These are phyloP conservation scores for Panagrolaimus sp. DNA, from an alignment of 1,140 invertebrate genomes.

Conservation along the genomic window DNA sequence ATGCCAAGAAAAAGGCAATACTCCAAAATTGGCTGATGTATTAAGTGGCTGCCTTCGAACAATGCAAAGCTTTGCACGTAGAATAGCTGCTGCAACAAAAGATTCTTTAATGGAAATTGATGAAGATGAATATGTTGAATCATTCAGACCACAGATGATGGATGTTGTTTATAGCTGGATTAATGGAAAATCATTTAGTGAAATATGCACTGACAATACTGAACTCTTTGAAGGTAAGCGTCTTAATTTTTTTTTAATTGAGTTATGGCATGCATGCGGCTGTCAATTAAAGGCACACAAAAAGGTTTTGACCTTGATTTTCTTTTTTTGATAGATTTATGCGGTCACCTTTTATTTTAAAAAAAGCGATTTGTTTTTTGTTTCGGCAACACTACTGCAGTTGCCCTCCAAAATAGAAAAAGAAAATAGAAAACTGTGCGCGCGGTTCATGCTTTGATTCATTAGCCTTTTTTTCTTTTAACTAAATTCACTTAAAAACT, in stretches of 20 bases:
- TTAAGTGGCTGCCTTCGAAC: constrained; percentile 65
- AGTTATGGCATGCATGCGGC: no score
- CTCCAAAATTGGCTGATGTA: constrained; percentile 75
- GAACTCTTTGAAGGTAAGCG: constrained; percentile 90
- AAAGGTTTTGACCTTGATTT: no score
- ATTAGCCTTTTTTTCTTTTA: no score
- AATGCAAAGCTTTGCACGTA: constrained; percentile 72
- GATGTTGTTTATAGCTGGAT: constrained; percentile 95
- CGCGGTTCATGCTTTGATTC: no score
- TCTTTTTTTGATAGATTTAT: no score
- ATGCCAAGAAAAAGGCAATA: constrained; percentile 87
- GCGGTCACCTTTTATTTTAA: no score
- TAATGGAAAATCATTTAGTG: constrained; percentile 80
- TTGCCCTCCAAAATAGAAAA: no score
- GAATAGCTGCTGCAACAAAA: constrained; percentile 78
- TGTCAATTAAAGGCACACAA: no score
- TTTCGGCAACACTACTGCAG: background rate
- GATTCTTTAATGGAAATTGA: constrained; percentile 84
- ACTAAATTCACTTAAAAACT: no score
- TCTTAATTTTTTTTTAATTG: background rate
- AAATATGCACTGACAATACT: constrained; percentile 93
- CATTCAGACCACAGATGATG: constrained; percentile 90
- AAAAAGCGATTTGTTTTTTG: no score
- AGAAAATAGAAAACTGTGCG: no score
- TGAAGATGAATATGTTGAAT: constrained; percentile 82